Evolutionary conservation across 2,888 invertebrate genomes (phyloP).

Genomic region (Mongoloraphidia duomilia): DNA sequence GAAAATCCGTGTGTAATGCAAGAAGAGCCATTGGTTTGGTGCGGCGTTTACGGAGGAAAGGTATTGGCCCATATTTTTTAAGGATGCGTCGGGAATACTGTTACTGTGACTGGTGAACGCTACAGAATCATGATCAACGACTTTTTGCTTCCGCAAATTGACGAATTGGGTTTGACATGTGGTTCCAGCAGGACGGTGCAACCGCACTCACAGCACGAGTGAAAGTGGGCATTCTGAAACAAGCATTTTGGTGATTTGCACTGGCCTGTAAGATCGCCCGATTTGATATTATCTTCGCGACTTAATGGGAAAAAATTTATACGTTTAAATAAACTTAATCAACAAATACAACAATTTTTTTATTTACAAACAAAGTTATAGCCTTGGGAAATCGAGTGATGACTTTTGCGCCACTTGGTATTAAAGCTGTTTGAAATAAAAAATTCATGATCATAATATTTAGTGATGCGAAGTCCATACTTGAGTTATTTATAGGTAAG

Average conservation of each 20-base stretch:
- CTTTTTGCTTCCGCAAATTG: slow-evolving; percentile 7
- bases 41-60: slow-evolving; percentile 8
- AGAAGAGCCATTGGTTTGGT: slow-evolving; percentile 10
- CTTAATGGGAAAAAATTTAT: slow-evolving; percentile 7
- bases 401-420: not conserved
- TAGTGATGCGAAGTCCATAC: too few species aligned
- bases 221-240: slow-evolving; percentile 6
- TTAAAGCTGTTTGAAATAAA: not conserved
- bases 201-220: slow-evolving; percentile 3
- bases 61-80: slow-evolving; percentile 12
- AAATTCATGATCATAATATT: too few species aligned
- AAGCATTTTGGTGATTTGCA: slow-evolving; percentile 13
- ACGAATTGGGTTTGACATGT: slow-evolving; percentile 11
- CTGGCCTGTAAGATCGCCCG: slow-evolving; percentile 14
- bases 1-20: slow-evolving; percentile 12
- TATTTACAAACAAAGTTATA: not conserved
- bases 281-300: slow-evolving; percentile 8
- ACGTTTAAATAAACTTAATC: slow-evolving; percentile 11
- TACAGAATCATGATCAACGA: slow-evolving; percentile 13
- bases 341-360: not conserved
- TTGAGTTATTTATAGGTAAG: too few species aligned
- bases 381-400: not conserved
- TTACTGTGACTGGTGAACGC: slow-evolving; percentile 12
- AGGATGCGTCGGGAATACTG: slow-evolving; percentile 11
- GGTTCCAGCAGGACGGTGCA: slow-evolving; percentile 10